Evolutionary conservation across 2,797 vertebrate genomes (phyloP), one percentile per base, ranked within the genome.

Genomic region (Muscicapa comitata): DNA sequence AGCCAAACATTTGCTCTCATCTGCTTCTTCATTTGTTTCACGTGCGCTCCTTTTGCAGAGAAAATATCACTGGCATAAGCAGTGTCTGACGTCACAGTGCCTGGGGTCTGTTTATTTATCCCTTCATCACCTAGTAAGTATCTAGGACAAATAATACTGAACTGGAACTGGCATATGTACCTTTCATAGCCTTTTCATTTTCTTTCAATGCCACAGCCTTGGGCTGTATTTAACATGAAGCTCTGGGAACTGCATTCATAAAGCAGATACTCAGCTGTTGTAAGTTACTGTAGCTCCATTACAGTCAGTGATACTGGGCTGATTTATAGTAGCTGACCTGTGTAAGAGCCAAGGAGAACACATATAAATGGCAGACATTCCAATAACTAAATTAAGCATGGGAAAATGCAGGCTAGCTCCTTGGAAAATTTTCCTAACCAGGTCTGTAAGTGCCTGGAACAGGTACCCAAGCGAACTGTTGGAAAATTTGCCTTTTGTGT

Each of bases 381-480:
- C 95, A 94, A 96, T 96, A 91, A 93, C 94, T 96, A 96, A 96
- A 96, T 94, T 96, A 96, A 96, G 79, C 95, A 84, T 81, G 87
- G 96, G 95, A 96, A 96, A 96, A 95, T 81, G 87, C 85, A 94
- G 76, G 55, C 89, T 84, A 71, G 89, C 70, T 94, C 82, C 55
- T 92, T 91, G 96, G 94, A 96, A 96, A 97, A 94, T 86, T 62
- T 87, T 94, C 85, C 85, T 94, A 94, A 91, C 91, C 93, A 81
- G 91, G 57, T 83, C 82, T 93, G 45, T 70, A 48, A 93, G 92
- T 85, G 88, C 91, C 93, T 95, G 93, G 92, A 97, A 86, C 92
- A 97, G 93, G 96, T 97, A 95, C 88, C 94, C 83, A 57, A 63
- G 90, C 7, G 0, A 93, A 93, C 82, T 48, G 79, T 58, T 95